phyloP scores from a whole-genome alignment of 2,797 vertebrate genomes.

The Propithecus deckenii region DNA sequence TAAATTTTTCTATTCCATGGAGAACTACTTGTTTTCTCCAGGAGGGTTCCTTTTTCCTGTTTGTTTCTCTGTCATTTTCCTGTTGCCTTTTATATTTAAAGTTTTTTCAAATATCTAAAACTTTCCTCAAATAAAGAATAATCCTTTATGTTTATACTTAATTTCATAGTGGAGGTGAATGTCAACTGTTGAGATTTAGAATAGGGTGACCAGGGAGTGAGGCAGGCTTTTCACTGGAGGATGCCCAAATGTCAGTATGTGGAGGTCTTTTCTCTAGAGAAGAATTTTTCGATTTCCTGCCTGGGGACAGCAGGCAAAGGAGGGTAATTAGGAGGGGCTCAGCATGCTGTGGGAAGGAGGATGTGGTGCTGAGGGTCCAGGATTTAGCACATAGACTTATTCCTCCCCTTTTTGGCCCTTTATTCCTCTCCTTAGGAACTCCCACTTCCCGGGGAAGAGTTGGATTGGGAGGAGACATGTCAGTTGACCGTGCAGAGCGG shows the following conservation, averaged over 20 bases:
- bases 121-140: not conserved
- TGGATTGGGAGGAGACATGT: fast-evolving
- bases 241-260: not conserved
- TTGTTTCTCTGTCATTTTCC: not conserved
- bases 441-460: not conserved
- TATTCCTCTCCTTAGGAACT: not conserved
- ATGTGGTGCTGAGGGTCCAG: not conserved
- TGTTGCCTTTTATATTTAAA: not conserved
- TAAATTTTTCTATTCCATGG: not conserved
- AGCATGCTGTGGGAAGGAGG: not conserved
- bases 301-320: not conserved
- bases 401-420: not conserved
- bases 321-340: not conserved
- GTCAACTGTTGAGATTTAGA: not conserved
- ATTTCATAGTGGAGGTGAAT: not conserved
- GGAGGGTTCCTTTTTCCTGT: not conserved
- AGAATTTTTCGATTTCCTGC: not conserved
- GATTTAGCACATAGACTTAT: not conserved
- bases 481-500: not conserved
- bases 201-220: not conserved
- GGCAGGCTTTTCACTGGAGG: not conserved
- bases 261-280: not conserved
- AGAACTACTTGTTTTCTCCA: not conserved
- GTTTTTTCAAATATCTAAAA: not conserved
- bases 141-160: not conserved